Percentiles rank a stretch among this genome's conserved stretches.
Conservation (phyloP, 2,888 invertebrate genomes). For the Tenthredo mesomela region DNA sequence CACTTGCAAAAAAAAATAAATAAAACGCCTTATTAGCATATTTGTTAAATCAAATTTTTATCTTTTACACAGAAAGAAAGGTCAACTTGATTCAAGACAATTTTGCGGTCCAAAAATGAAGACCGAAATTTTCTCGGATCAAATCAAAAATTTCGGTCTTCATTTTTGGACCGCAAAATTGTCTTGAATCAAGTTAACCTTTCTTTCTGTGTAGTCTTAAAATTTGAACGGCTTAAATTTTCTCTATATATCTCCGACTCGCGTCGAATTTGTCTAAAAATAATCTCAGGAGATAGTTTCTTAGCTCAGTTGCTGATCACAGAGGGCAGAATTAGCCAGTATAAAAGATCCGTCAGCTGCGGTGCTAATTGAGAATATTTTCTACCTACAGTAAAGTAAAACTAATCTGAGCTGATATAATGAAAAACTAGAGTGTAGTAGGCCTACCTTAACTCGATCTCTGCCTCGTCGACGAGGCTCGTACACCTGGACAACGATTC, state of each 20-base stretch:
- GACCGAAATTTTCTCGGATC: too few relatives aligned
- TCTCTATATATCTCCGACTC: not conserved
- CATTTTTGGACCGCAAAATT: too few relatives aligned
- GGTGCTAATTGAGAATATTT: not conserved
- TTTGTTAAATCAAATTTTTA: too few relatives aligned
- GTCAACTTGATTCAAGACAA: too few relatives aligned
- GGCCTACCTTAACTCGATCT: constrained; percentile 52
- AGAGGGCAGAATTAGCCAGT: constrained; percentile 12
- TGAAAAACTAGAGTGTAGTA: not conserved
- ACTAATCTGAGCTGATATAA: not conserved
- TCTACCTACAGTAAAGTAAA: not conserved
- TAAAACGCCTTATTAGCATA: too few relatives aligned
- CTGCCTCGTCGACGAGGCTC: constrained; percentile 41
- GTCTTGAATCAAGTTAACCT: too few relatives aligned
- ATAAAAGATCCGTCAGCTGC: not conserved
- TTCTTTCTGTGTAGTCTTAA: too few relatives aligned
- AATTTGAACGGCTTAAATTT: not conserved
- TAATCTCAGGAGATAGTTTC: constrained; percentile 7
- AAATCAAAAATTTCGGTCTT: too few relatives aligned
- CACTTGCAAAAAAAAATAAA: not conserved
- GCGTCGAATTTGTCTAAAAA: constrained; percentile 23
- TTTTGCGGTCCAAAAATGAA: too few relatives aligned
- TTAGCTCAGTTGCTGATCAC: not conserved
- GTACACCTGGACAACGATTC: constrained; percentile 36
- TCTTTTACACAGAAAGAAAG: too few relatives aligned